Conservation (phyloP, 2,113 vertebrate species). For the Nothocercus julius region DNA sequence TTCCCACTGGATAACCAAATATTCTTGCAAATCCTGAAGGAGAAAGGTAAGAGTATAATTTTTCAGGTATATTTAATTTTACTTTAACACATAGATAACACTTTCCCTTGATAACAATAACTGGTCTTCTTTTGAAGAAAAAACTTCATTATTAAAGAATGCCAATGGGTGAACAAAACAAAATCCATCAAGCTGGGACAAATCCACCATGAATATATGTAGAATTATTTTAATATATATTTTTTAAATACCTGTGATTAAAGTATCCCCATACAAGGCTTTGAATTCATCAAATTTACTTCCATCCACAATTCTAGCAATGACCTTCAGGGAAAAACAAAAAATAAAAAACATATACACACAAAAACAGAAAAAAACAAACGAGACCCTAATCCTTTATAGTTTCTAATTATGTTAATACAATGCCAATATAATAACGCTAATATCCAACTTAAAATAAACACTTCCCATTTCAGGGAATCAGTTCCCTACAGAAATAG, state of each 20-base stretch:
- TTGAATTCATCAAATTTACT: slow-evolving; percentile 98
- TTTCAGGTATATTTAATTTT: not conserved
- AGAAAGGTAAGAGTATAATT: not conserved
- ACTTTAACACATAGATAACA: not conserved
- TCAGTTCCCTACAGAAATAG: not conserved
- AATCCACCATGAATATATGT: not conserved
- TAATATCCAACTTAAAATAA: not conserved
- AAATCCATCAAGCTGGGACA: not conserved
- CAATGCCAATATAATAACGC: no score
- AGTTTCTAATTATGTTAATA: not conserved
- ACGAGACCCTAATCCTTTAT: not conserved
- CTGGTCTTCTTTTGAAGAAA: not conserved
- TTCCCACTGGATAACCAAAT: slow-evolving; percentile 95
- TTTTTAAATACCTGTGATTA: slow-evolving; percentile 88
- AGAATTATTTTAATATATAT: not conserved
- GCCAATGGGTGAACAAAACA: not conserved
- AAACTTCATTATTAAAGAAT: not conserved
- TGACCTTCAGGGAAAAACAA: slow-evolving; percentile 83
- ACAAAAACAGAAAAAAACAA: slow-evolving; percentile 15
- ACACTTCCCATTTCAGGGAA: not conserved
- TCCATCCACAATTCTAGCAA: slow-evolving; percentile 95
- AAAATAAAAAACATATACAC: not conserved
- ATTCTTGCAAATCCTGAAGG: slow-evolving; percentile 92
- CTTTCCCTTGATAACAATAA: not conserved
- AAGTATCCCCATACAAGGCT: slow-evolving; percentile 96